A percentile compares a stretch with the other conserved stretches of the same genome.
Conservation (phyloP, 1,140 invertebrate genomes). For the Lasioglossum albipes region DNA sequence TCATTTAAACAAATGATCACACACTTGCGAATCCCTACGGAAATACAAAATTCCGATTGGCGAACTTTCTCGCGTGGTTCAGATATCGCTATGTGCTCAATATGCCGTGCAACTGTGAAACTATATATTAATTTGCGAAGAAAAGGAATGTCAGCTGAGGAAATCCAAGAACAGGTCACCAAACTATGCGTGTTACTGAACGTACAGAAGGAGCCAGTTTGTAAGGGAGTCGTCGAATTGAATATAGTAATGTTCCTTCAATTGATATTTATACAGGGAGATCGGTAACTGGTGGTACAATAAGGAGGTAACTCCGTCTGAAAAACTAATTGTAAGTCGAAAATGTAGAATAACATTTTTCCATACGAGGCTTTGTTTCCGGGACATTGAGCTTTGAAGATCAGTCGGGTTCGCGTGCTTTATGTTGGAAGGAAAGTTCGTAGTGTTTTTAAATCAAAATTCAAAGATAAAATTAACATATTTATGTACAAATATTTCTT, state of each 20-base stretch:
- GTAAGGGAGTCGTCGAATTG: slow-evolving; percentile 80
- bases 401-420: too few species aligned
- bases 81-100: slow-evolving; percentile 75
- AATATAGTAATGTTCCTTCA: slow-evolving; percentile 78
- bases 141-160: slow-evolving; percentile 70
- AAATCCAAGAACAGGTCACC: slow-evolving; percentile 71
- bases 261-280: neutral
- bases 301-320: too few species aligned
- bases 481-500: too few species aligned
- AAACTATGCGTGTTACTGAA: slow-evolving; percentile 81
- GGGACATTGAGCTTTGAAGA: too few species aligned
- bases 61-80: slow-evolving; percentile 30
- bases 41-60: slow-evolving; percentile 53
- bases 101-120: slow-evolving; percentile 79
- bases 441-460: too few species aligned
- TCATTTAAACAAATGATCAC: slow-evolving; percentile 58
- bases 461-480: too few species aligned
- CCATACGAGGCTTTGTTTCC: too few species aligned
- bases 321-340: too few species aligned
- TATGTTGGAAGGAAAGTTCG: too few species aligned
- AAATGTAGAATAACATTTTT: too few species aligned
- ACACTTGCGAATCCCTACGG: slow-evolving; percentile 56
- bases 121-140: slow-evolving; percentile 75
- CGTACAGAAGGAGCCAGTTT: slow-evolving; percentile 81
- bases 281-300: too few species aligned